Percentiles rank a stretch among this genome's conserved stretches.
phyloP scores from a whole-genome alignment of 2,888 invertebrate genomes.

The Stenolophus ochropezus region DNA sequence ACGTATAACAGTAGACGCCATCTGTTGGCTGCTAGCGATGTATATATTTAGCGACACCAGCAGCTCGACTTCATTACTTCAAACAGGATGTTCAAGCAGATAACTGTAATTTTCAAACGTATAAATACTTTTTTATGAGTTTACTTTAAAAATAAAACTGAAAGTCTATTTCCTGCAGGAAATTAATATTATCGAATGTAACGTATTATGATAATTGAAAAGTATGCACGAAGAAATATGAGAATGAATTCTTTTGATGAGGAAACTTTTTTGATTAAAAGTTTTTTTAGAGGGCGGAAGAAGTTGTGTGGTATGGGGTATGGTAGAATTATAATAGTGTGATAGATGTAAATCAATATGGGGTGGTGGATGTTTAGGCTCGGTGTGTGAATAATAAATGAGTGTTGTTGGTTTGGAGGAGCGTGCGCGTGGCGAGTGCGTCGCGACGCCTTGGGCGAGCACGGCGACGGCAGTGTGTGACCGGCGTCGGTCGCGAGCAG shows the following conservation, averaged over 20 bases:
- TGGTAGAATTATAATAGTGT: background rate
- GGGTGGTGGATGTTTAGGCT: background rate
- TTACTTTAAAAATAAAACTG: background rate
- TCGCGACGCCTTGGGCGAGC: slow-evolving; percentile 5
- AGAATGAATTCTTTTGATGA: background rate
- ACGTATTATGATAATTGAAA: background rate
- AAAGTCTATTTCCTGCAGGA: background rate
- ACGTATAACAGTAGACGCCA: background rate
- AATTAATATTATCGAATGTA: background rate
- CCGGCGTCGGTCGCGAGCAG: slow-evolving; percentile 10
- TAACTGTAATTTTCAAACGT: background rate
- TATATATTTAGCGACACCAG: background rate
- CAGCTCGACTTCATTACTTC: background rate
- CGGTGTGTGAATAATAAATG: background rate
- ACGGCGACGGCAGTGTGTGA: slow-evolving; percentile 14
- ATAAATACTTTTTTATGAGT: background rate
- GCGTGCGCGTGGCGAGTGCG: background rate
- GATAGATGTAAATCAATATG: background rate
- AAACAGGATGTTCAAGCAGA: background rate
- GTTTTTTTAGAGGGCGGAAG: background rate
- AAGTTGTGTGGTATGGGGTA: background rate
- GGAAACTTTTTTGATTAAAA: slow-evolving; percentile 28
- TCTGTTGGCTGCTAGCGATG: background rate
- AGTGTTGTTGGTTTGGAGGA: slow-evolving; percentile 4
- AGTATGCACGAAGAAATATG: background rate